Evolutionary conservation across 1,140 invertebrate species (phyloP).

Genomic region (Papilio glaucus): DNA sequence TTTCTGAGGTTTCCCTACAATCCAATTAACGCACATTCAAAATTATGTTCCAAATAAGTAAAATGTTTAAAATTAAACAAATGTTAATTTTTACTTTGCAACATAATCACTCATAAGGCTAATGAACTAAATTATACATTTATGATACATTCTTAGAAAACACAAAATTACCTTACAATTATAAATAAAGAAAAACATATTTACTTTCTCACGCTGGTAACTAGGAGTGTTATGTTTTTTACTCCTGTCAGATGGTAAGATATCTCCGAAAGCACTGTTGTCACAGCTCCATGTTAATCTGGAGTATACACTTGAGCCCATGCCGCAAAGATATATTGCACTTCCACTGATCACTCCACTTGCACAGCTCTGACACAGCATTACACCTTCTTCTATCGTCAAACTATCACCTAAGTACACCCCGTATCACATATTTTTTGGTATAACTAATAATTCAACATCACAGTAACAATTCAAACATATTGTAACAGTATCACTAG

Average conservation of each 20-base stretch:
- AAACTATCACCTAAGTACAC: slow-evolving; percentile 77
- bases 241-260: slow-evolving; percentile 41
- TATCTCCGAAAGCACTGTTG: slow-evolving; percentile 61
- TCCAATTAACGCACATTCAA: slow-evolving; percentile 19
- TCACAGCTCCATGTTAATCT: slow-evolving; percentile 61
- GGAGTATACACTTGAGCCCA: slow-evolving; percentile 62
- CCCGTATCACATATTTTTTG: slow-evolving; percentile 67
- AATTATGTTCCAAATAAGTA: slow-evolving; percentile 6
- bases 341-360: slow-evolving; percentile 82
- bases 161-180: slow-evolving; percentile 58
- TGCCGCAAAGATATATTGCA: slow-evolving; percentile 58
- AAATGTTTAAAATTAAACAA: neutral
- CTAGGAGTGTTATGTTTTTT: slow-evolving; percentile 48
- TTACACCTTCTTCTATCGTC: slow-evolving; percentile 69
- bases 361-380: slow-evolving; percentile 71
- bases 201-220: slow-evolving; percentile 73
- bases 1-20: neutral
- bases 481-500: slow-evolving; percentile 74
- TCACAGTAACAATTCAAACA: slow-evolving; percentile 72
- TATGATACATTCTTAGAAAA: slow-evolving; percentile 31
- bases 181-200: slow-evolving; percentile 72
- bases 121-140: slow-evolving; percentile 22
- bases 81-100: neutral
- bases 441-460: slow-evolving; percentile 69
- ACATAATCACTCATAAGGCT: neutral